These are phyloP conservation scores for Zaprionus bogoriensis DNA, from an alignment of 2,888 invertebrate genomes.

Conservation along the genomic window DNA sequence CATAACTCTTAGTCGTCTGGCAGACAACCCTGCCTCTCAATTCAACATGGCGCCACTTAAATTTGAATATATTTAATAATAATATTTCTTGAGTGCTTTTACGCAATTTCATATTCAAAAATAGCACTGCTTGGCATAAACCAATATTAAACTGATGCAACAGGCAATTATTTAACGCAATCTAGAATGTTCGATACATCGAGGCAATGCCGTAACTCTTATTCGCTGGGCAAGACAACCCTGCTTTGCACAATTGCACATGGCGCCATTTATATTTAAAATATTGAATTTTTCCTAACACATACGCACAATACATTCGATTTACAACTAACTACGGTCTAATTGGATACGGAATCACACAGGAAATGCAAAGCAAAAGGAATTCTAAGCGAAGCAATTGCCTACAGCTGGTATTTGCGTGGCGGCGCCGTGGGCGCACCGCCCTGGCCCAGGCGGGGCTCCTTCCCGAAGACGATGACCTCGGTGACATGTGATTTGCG, in stretches of 20 bases:
- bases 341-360: conserved; percentile 36
- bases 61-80: too few relatives aligned
- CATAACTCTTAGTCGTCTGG: too few relatives aligned
- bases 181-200: too few relatives aligned
- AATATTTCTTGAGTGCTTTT: too few relatives aligned
- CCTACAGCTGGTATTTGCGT: conserved; percentile 52
- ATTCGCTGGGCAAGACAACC: not conserved
- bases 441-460: not conserved
- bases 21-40: too few relatives aligned
- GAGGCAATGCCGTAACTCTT: not conserved
- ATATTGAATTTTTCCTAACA: conserved; percentile 2
- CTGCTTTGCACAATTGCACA: not conserved
- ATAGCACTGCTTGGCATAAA: too few relatives aligned
- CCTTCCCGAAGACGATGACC: conserved; percentile 47
- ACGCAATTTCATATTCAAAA: too few relatives aligned
- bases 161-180: too few relatives aligned
- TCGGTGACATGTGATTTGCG: conserved; percentile 72
- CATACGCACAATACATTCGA: conserved; percentile 16
- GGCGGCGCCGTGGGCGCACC: conserved; percentile 17
- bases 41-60: too few relatives aligned
- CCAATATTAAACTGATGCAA: too few relatives aligned
- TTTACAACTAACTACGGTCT: conserved; percentile 26
- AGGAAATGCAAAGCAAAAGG: not conserved
- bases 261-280: conserved; percentile 16
- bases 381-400: too few relatives aligned